These are phyloP conservation scores for Coendou prehensilis DNA, from an alignment of 2,797 vertebrate genomes.

Conservation along the genomic window DNA sequence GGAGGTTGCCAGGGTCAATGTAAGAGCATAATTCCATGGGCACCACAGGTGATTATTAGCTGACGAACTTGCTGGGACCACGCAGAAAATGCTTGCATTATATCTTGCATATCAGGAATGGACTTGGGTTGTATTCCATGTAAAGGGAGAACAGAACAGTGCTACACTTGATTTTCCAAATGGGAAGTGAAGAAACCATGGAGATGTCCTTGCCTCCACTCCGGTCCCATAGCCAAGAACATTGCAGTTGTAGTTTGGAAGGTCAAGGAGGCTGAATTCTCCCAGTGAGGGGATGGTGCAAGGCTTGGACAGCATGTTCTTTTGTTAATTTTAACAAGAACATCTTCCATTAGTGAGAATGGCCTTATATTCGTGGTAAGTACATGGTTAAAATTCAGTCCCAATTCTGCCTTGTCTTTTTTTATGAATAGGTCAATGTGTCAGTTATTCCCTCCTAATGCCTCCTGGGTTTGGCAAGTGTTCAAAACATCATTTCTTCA, in stretches of 20 bases:
- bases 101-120: neutral
- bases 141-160: conserved; percentile 29
- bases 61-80: conserved; percentile 71
- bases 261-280: neutral
- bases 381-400: conserved; percentile 67
- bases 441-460: conserved; percentile 76
- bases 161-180: conserved; percentile 6
- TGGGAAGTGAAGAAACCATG: conserved; percentile 18
- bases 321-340: conserved; percentile 51
- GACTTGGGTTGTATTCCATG: conserved; percentile 14
- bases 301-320: neutral
- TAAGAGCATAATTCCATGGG: conserved; percentile 86
- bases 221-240: neutral
- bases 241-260: neutral
- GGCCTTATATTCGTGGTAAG: neutral
- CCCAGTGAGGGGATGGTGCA: neutral
- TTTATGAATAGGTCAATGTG: conserved; percentile 71
- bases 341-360: conserved; percentile 10
- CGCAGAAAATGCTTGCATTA: conserved; percentile 67
- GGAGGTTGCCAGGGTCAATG: conserved; percentile 93
- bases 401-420: conserved; percentile 21
- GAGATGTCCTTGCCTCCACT: neutral
- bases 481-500: conserved; percentile 78
- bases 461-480: conserved; percentile 78
- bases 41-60: conserved; percentile 76